phyloP scores from a whole-genome alignment of 2,113 vertebrate species.

The Elephantulus edwardii region DNA sequence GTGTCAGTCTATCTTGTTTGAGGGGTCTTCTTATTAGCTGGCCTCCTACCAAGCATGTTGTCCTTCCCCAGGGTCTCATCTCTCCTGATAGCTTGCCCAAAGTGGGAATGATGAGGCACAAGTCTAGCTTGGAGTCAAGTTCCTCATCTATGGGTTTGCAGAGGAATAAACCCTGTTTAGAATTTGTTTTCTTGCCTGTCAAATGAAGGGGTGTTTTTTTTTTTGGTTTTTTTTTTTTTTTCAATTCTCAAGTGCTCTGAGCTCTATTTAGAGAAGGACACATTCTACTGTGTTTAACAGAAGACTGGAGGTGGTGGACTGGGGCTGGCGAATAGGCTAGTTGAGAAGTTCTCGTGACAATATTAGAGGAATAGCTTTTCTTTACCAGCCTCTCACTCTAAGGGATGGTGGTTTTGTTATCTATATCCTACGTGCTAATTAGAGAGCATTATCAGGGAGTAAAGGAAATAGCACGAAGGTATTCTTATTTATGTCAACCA shows the following conservation, averaged over 20 bases:
- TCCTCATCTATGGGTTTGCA: neutral
- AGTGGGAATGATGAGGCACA: neutral
- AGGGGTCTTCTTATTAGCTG: too few relatives aligned
- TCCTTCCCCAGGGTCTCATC: too few relatives aligned
- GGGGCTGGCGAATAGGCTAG: neutral
- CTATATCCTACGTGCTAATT: neutral
- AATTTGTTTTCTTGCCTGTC: slow-evolving; percentile 29
- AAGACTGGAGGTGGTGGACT: slow-evolving; percentile 56
- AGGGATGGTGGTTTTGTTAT: slow-evolving; percentile 31
- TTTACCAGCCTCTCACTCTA: neutral
- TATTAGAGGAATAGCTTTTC: slow-evolving; percentile 51
- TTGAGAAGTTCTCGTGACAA: slow-evolving; percentile 43
- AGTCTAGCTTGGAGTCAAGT: neutral
- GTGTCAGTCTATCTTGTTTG: too few relatives aligned
- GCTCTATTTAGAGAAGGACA: slow-evolving; percentile 60
- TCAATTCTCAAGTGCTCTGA: slow-evolving; percentile 30
- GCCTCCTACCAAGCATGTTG: neutral
- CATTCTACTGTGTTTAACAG: slow-evolving; percentile 48
- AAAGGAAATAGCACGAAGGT: neutral
- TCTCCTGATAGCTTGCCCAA: too few relatives aligned
- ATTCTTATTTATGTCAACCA: neutral
- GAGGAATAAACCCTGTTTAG: neutral
- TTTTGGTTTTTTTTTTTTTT: too few relatives aligned
- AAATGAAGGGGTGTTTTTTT: too few relatives aligned
- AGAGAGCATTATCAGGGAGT: slow-evolving; percentile 33